Conservation (phyloP, 2,113 vertebrate species). For the Stigmatopora argus region DNA sequence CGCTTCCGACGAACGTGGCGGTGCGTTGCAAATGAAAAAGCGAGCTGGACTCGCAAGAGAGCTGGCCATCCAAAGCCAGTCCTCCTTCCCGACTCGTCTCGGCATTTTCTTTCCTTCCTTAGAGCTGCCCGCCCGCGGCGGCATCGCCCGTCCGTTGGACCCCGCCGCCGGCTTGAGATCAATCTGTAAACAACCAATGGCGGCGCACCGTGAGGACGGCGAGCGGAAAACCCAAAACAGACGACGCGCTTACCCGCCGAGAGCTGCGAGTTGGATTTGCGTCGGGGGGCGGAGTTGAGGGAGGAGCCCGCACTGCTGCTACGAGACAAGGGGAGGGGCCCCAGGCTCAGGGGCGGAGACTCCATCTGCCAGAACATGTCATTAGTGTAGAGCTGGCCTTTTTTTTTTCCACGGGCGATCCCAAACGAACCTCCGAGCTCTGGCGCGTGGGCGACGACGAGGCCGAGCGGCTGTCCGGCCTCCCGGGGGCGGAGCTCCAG, state of each 20-base stretch:
- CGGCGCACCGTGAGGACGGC: conserved; percentile 59
- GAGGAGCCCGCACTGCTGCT: conserved; percentile 72
- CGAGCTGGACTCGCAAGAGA: too few relatives aligned
- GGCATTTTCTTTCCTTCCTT: background rate
- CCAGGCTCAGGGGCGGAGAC: conserved; percentile 69
- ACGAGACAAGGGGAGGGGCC: conserved; percentile 68
- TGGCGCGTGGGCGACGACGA: conserved; percentile 81
- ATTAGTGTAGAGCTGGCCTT: too few relatives aligned
- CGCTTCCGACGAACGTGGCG: too few relatives aligned
- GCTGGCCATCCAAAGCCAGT: too few relatives aligned
- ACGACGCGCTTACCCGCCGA: conserved; percentile 49
- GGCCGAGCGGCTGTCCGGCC: conserved; percentile 74
- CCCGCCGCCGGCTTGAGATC: conserved; percentile 67
- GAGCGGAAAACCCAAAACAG: too few relatives aligned
- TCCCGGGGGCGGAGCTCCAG: conserved; percentile 52
- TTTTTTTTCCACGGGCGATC: too few relatives aligned
- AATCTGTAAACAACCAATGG: conserved; percentile 75
- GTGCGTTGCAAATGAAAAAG: too few relatives aligned
- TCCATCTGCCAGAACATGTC: conserved; percentile 58
- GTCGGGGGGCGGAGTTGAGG: conserved; percentile 63
- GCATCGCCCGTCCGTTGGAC: conserved; percentile 52
- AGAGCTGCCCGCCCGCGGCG: conserved; percentile 6
- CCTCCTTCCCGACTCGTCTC: conserved; percentile 29
- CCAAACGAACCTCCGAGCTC: conserved; percentile 80
- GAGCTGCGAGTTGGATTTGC: conserved; percentile 70